Evolutionary conservation across 2,797 vertebrate species (phyloP).

Genomic region (Otolemur crassicaudatus): DNA sequence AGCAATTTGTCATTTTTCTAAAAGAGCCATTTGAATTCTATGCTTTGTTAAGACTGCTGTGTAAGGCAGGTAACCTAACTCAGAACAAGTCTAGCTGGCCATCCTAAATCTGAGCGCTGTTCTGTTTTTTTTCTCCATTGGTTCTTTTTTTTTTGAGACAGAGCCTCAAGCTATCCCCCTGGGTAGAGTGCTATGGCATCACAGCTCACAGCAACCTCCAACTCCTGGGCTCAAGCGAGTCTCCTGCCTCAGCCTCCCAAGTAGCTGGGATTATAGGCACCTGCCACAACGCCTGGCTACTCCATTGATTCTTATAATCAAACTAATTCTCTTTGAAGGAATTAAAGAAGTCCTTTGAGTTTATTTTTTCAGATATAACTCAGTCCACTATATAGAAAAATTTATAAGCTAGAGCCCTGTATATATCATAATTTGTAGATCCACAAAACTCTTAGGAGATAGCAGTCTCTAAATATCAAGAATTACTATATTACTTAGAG

Average conservation of each 20-base stretch:
- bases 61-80: no score
- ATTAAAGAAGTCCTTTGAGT: neutral
- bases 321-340: neutral
- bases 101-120: neutral
- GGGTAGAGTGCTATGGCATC: no score
- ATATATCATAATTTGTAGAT: neutral
- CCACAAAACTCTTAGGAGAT: neutral
- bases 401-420: neutral
- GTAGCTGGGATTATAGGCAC: no score
- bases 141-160: no score
- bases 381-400: neutral
- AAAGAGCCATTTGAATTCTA: neutral
- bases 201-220: no score
- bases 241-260: no score
- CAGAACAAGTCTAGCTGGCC: neutral
- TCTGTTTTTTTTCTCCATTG: neutral
- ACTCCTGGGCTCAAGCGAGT: no score
- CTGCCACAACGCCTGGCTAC: no score
- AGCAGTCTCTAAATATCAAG: neutral
- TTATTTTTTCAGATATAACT: neutral
- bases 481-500: neutral
- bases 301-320: neutral
- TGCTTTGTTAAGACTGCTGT: neutral
- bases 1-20: conserved; percentile 6
- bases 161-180: no score